Percentiles rank a stretch among this genome's conserved stretches.
These are phyloP conservation scores for Ibidorhyncha struthersii DNA, from an alignment of 2,113 vertebrate species.

Conservation along the genomic window DNA sequence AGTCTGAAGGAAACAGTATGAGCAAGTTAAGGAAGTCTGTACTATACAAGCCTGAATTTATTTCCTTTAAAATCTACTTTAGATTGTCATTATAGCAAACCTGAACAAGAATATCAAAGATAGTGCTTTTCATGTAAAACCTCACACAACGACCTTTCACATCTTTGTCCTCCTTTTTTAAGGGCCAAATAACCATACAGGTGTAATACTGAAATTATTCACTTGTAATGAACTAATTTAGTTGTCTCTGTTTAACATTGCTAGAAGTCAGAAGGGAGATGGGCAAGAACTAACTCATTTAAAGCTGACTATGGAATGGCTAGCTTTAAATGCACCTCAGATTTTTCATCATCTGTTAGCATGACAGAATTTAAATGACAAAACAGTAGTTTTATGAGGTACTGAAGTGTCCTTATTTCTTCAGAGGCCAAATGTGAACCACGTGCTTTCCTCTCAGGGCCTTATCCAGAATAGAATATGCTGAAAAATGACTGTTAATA, in stretches of 20 bases:
- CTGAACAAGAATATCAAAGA: not conserved
- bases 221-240: not conserved
- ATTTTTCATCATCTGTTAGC: not conserved
- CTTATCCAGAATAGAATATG: not conserved
- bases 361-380: not conserved
- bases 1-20: not conserved
- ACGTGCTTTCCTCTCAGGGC: not conserved
- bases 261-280: not conserved
- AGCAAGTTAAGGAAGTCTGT: not conserved
- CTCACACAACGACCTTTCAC: not conserved
- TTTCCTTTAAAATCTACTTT: not conserved
- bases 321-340: not conserved
- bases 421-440: not conserved
- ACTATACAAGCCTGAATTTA: not conserved
- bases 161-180: not conserved
- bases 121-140: not conserved
- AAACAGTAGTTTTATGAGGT: not conserved
- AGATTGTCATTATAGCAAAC: not conserved
- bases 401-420: not conserved
- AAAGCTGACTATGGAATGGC: not conserved
- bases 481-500: not conserved
- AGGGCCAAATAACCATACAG: not conserved
- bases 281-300: not conserved
- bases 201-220: not conserved
- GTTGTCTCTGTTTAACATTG: not conserved